Evolutionary conservation across 1,140 invertebrate species (phyloP).

Genomic region (Zelostemma sp.): DNA sequence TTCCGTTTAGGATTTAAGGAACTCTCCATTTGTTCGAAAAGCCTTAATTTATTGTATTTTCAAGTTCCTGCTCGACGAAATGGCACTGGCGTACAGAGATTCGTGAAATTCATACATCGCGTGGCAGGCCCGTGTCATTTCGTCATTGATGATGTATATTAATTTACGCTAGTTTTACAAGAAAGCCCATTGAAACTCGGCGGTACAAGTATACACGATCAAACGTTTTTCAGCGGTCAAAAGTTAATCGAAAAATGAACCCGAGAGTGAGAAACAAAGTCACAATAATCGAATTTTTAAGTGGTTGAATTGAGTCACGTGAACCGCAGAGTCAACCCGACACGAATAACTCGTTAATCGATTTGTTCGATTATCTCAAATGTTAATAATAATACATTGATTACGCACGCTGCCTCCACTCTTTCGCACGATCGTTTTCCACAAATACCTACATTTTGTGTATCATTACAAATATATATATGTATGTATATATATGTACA

Average conservation of each 20-base stretch:
- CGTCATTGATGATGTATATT: not conserved
- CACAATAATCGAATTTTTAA: no score
- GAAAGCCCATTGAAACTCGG: slow-evolving; percentile 1
- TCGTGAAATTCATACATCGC: slow-evolving; percentile 10
- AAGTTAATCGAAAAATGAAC: no score
- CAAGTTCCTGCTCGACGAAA: slow-evolving; percentile 22
- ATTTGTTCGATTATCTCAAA: not conserved
- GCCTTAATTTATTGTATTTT: slow-evolving; percentile 39
- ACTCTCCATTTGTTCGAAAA: slow-evolving; percentile 44
- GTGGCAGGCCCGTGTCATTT: not conserved
- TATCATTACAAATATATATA: slow-evolving; percentile 37
- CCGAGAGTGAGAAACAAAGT: no score
- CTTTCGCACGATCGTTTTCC: slow-evolving; percentile 23
- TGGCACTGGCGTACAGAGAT: slow-evolving; percentile 16
- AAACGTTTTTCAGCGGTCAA: no score
- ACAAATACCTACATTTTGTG: slow-evolving; percentile 27
- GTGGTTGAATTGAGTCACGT: not conserved
- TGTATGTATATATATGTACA: no score
- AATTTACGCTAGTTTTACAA: not conserved
- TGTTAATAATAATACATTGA: slow-evolving; percentile 19
- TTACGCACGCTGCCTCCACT: slow-evolving; percentile 3
- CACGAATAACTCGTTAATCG: not conserved
- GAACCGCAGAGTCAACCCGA: slow-evolving; percentile 1
- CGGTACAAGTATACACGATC: not conserved
- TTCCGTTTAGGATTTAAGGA: slow-evolving; percentile 43